Percentiles rank a stretch among this genome's conserved stretches.
These are phyloP conservation scores for Epicampocera succincta DNA, from an alignment of 2,888 invertebrate species.

Conservation along the genomic window DNA sequence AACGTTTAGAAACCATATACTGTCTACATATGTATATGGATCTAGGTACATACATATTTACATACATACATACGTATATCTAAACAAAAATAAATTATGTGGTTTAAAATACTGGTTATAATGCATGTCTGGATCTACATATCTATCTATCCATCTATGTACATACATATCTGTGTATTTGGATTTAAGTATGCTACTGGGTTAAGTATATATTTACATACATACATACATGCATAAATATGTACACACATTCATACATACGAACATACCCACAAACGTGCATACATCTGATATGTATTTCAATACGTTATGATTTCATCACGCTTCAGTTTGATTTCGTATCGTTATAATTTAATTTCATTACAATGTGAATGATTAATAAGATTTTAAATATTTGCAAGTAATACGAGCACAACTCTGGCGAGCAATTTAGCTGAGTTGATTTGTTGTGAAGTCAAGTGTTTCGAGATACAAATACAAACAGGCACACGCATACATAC, in stretches of 20 bases:
- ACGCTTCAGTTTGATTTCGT: conserved; percentile 23
- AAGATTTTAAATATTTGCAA: conserved; percentile 24
- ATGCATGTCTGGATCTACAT: not conserved
- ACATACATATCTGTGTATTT: too few relatives aligned
- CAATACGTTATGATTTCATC: conserved; percentile 39
- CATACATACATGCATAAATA: too few relatives aligned
- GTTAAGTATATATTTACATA: conserved; percentile 16
- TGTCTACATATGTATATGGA: too few relatives aligned
- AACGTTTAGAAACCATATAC: too few relatives aligned
- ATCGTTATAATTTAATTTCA: conserved; percentile 32
- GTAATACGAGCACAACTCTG: conserved; percentile 18
- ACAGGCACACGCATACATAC: too few relatives aligned
- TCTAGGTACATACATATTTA: too few relatives aligned
- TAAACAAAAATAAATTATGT: too few relatives aligned
- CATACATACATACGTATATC: too few relatives aligned
- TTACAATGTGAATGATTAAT: conserved; percentile 34
- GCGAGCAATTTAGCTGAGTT: conserved; percentile 27
- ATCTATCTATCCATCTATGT: too few relatives aligned
- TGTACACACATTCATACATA: too few relatives aligned
- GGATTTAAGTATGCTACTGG: conserved; percentile 14
- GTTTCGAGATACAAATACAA: conserved; percentile 11
- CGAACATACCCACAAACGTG: too few relatives aligned
- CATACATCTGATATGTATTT: not conserved
- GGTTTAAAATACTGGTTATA: not conserved
- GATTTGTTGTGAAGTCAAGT: conserved; percentile 35